Conservation (phyloP, 2,888 invertebrate genomes). For the Ferdinandea cuprea region DNA sequence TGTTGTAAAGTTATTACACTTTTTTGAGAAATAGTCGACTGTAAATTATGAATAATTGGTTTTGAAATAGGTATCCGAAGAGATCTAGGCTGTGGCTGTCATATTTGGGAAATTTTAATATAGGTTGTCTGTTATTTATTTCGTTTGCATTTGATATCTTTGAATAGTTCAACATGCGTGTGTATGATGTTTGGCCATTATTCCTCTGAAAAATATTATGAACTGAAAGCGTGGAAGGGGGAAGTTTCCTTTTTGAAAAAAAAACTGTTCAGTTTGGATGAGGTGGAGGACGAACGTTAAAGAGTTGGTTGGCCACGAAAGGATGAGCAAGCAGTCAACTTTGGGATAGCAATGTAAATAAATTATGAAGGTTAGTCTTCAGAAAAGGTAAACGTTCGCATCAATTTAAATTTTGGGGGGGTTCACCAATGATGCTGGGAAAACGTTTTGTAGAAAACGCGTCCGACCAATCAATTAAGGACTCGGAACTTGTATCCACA, state of each 20-base stretch:
- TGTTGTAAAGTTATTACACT: conserved; percentile 54
- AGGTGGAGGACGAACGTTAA: not conserved
- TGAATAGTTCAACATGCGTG: conserved; percentile 4
- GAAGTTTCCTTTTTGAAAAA: conserved; percentile 11
- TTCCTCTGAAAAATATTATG: conserved; percentile 44
- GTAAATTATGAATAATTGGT: conserved; percentile 72
- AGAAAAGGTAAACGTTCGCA: not conserved
- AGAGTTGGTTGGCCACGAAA: conserved; percentile 8
- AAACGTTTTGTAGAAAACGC: not conserved
- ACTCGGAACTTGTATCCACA: too few relatives aligned
- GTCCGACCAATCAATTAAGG: not conserved
- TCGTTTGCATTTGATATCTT: conserved; percentile 15
- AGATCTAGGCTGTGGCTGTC: conserved; percentile 20
- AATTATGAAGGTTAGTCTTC: conserved; percentile 2
- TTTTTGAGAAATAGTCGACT: conserved; percentile 64
- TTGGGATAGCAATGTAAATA: not conserved
- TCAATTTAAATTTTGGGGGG: not conserved
- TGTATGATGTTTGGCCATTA: conserved; percentile 22
- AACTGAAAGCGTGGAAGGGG: not conserved
- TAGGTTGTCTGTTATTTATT: conserved; percentile 29
- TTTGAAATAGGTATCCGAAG: conserved; percentile 38
- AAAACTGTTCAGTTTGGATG: not conserved
- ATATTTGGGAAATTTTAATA: conserved; percentile 48
- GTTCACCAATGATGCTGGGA: not conserved
- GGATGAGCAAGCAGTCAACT: not conserved